Base-by-base conservation (phyloP, 2,888 invertebrate species). In the Holacanthella duospinosa region DNA sequence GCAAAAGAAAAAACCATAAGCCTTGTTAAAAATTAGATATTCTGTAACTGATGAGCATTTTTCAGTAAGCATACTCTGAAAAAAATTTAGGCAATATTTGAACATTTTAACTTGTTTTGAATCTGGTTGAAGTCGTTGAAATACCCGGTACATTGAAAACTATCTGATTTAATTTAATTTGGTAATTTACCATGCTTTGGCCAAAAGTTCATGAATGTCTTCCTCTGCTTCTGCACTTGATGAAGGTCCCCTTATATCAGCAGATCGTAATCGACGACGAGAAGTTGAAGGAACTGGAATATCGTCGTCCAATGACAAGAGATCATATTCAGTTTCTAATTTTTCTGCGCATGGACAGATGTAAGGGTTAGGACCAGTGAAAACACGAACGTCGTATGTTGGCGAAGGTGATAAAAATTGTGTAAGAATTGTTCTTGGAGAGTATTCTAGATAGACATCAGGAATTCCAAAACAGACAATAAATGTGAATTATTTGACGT, bases 131-230 rank as follows among this genome's bases (percentile, higher is more conserved):
- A n/a, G n/a, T n/a, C n/a, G n/a, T n/a, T n/a, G n/a, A n/a, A n/a
- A n/a, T n/a, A n/a, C n/a, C n/a, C n/a, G n/a, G n/a, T n/a, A n/a
- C n/a, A n/a, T n/a, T n/a, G n/a, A n/a, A n/a, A n/a, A n/a, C n/a
- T n/a, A n/a, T n/a, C n/a, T n/a, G n/a, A n/a, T n/a, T n/a, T n/a
- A n/a, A n/a, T n/a, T n/a, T n/a, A n/a, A n/a, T n/a, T n/a, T n/a
- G n/a, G n/a, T n/a, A n/a, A n/a, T n/a, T n/a, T n/a, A n/a, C 78
- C 78, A 78, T 2, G 77, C 77, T 66, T 76, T 77, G 36, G 77
- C 77, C 1, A 78, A 74, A 53, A 77, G 71, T 1, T 76, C 75
- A 62, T 77, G 75, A 68, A 77, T 75, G 62, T 77, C 77, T 66
- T 77, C 76, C 27, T 75, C 76, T n/a, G 76, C 76, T 36, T 75